A percentile compares a stretch with the other conserved stretches of the same genome.
These are phyloP conservation scores for Aphaenogaster floridana DNA, from an alignment of 1,140 invertebrate genomes.

Conservation along the genomic window DNA sequence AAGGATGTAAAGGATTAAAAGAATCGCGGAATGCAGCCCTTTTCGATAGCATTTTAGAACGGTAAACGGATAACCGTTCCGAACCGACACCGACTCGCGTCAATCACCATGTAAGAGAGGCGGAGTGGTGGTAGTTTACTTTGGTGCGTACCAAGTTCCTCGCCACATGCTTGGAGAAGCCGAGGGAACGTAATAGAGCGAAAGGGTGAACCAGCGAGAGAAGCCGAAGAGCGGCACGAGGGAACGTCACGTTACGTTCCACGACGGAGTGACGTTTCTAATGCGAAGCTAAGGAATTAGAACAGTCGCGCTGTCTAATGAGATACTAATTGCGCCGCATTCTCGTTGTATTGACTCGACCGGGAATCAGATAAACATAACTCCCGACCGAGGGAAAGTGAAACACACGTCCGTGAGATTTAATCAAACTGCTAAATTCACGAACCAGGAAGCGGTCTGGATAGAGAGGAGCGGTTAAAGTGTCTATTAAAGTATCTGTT, in stretches of 20 bases:
- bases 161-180: constrained; percentile 47
- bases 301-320: constrained; percentile 75
- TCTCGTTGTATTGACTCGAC: constrained; percentile 70
- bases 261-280: constrained; percentile 80
- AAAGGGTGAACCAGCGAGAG: constrained; percentile 35
- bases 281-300: constrained; percentile 78
- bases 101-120: constrained; percentile 58
- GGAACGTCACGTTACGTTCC: constrained; percentile 73
- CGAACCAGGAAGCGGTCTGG: constrained; percentile 13
- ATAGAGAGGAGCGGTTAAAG: constrained; percentile 35
- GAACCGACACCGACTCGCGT: constrained; percentile 43
- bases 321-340: constrained; percentile 76
- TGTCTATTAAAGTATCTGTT: constrained; percentile 23
- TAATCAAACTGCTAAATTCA: constrained; percentile 60
- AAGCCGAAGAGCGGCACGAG: constrained; percentile 56
- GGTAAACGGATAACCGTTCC: constrained; percentile 41
- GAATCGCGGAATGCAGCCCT: not conserved
- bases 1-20: not conserved
- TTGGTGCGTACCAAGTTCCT: constrained; percentile 60
- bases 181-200: constrained; percentile 31
- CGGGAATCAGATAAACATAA: constrained; percentile 70
- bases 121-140: constrained; percentile 71
- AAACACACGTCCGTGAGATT: constrained; percentile 65
- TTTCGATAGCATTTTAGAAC: constrained; percentile 36
- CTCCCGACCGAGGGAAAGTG: constrained; percentile 66